Base-by-base conservation (phyloP, 2,797 vertebrate genomes). In the Rallus crepitans region DNA sequence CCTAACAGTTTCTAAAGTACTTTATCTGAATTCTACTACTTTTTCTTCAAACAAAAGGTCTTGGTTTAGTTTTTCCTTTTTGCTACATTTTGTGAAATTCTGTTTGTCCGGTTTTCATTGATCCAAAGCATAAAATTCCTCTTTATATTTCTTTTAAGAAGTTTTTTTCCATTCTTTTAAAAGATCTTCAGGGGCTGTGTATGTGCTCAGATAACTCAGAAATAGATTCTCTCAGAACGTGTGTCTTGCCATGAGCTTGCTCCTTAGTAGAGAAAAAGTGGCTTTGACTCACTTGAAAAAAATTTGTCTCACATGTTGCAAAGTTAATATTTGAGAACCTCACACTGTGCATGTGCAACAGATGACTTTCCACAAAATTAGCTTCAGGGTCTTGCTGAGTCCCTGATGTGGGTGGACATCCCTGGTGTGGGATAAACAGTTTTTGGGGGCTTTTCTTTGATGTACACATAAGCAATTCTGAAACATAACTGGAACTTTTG, bases 71-170 rank as follows among this genome's bases (percentile, higher is more conserved):
- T 82, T 63, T 31, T 48, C 12, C 42, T 68, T 77, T 57, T 28
- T 19, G 5, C 21, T 87, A 37, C 11, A 2, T 89, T 92, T 94
- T 87, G 30, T 80, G 63, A 83, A 84, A 93, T 78, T 87, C 71
- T 95, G 76, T 92, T 93, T 94, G 89, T 95, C 84, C 53, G 21
- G 50, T 95, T 92, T 81, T 83, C 72, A 71, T 85, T 93, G 84
- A 92, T 92, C 39, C 17, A 1, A 81, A 87, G 42, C 15, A 45
- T 24, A 85, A 73, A 77, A 91, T 47, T 60, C n/a, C 7, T 66
- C 30, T 73, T 87, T 87, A 64, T 91, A 56, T 82, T 84, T 90
- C 56, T 89, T 94, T 71, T 12, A 72, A 89, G 65, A 89, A 76
- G 50, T 73, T 81, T 85, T 85, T 73, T 61, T 39, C 27, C 12